Percentiles rank a stretch among this genome's conserved stretches.
phyloP scores from a whole-genome alignment of 2,888 invertebrate genomes.

The Eristalinus aeneus region DNA sequence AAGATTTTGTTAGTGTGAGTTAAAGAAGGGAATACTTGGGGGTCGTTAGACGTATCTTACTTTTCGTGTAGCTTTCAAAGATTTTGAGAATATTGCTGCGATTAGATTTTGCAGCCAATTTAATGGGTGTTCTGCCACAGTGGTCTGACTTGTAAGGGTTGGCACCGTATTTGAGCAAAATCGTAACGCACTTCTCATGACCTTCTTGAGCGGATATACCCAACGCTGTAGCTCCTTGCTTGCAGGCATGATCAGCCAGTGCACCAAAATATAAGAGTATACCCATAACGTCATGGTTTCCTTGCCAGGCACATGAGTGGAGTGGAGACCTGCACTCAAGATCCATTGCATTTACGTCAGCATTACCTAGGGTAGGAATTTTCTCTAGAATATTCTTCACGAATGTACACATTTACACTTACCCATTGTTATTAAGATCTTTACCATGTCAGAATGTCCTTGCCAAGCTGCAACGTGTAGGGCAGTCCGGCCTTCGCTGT shows the following conservation, averaged over 20 bases:
- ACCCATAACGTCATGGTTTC: constrained; percentile 91
- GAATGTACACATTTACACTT: constrained; percentile 59
- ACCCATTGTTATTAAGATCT: constrained; percentile 88
- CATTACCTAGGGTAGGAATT: constrained; percentile 83
- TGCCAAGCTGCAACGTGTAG: constrained; percentile 96
- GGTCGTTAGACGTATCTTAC: constrained; percentile 73
- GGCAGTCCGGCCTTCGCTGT: constrained; percentile 94
- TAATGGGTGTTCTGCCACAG: constrained; percentile 92
- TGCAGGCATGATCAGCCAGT: constrained; percentile 93
- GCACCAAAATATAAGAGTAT: constrained; percentile 91
- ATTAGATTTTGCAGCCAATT: constrained; percentile 95
- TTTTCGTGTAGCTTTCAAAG: constrained; percentile 86
- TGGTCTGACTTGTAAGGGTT: constrained; percentile 93
- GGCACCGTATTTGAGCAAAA: constrained; percentile 90
- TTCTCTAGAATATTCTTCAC: neutral
- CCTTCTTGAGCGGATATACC: constrained; percentile 98
- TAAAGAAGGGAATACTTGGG: constrained; percentile 39
- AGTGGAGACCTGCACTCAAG: constrained; percentile 93
- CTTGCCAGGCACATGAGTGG: constrained; percentile 98
- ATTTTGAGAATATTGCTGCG: constrained; percentile 91
- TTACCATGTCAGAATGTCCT: constrained; percentile 96
- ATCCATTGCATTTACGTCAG: constrained; percentile 93
- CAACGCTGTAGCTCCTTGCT: constrained; percentile 97
- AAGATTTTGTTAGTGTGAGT: constrained; percentile 64
- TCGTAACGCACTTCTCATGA: constrained; percentile 94